Evolutionary conservation across 2,797 vertebrate genomes (phyloP).

Genomic region (Gymnopithys bicolor): DNA sequence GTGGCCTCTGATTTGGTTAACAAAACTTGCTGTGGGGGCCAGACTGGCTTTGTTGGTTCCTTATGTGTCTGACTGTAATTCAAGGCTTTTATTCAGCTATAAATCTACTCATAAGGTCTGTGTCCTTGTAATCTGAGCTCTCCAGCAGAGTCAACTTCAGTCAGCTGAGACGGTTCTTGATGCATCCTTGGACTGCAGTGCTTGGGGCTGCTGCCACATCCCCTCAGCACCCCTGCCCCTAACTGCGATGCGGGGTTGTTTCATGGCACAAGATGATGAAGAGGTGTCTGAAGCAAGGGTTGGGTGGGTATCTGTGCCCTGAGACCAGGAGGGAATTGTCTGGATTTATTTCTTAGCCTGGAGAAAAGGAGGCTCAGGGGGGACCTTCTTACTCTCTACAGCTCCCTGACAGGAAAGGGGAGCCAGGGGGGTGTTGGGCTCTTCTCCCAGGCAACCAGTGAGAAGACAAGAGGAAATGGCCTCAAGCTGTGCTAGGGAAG

Average conservation of each 20-base stretch:
- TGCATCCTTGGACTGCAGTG: accelerated
- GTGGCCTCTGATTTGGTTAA: background rate
- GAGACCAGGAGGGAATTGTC: background rate
- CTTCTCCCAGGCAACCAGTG: background rate
- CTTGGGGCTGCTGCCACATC: background rate
- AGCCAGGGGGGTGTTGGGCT: background rate
- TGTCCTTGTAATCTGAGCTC: background rate
- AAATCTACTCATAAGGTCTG: background rate
- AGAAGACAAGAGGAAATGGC: background rate
- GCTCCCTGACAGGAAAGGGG: background rate
- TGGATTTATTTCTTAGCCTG: background rate
- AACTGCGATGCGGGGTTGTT: accelerated
- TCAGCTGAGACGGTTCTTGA: background rate
- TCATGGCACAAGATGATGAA: background rate
- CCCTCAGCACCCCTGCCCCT: background rate
- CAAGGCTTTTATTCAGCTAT: constrained; percentile 1
- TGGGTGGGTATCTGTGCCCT: background rate
- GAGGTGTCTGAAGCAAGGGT: background rate
- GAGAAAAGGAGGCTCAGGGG: background rate
- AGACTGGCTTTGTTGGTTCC: background rate
- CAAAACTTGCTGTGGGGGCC: background rate
- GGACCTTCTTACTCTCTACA: accelerated
- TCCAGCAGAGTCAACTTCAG: background rate
- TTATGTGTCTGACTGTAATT: background rate
- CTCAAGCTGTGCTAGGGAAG: background rate